These are phyloP conservation scores for Dolichomitus sp. DNA, from an alignment of 2,888 invertebrate genomes.

Conservation along the genomic window DNA sequence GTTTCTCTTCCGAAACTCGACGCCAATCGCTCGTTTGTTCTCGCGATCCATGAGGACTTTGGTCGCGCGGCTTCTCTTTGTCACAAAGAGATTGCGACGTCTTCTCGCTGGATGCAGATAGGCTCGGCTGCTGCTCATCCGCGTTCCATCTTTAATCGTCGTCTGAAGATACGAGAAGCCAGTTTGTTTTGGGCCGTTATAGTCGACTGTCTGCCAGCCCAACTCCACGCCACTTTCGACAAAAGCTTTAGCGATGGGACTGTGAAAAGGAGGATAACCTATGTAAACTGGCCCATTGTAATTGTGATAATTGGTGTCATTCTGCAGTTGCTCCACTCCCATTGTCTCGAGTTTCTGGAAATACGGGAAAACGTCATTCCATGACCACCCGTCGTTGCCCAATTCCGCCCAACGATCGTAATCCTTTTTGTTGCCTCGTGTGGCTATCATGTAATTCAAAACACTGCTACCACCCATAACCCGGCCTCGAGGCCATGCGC, in stretches of 20 bases:
- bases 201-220: slow-evolving; percentile 90
- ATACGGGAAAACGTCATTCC: slow-evolving; percentile 91
- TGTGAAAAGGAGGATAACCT: slow-evolving; percentile 87
- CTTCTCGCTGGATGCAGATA: slow-evolving; percentile 88
- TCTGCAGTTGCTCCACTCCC: slow-evolving; percentile 84
- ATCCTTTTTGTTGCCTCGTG: slow-evolving; percentile 90
- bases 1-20: slow-evolving; percentile 89
- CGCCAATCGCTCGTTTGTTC: slow-evolving; percentile 90
- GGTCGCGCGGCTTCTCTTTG: slow-evolving; percentile 88
- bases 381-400: slow-evolving; percentile 92
- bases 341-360: slow-evolving; percentile 93
- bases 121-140: slow-evolving; percentile 89
- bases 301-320: slow-evolving; percentile 87
- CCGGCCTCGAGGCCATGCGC: slow-evolving; percentile 88
- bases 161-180: slow-evolving; percentile 91
- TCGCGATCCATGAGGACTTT: slow-evolving; percentile 89
- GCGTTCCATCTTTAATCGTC: slow-evolving; percentile 88
- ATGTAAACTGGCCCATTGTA: slow-evolving; percentile 88
- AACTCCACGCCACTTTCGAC: slow-evolving; percentile 89
- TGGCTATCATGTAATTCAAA: slow-evolving; percentile 94
- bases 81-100: slow-evolving; percentile 90
- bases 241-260: slow-evolving; percentile 89
- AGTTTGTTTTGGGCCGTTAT: slow-evolving; percentile 89
- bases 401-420: slow-evolving; percentile 92
- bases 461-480: slow-evolving; percentile 94